Evolutionary conservation across 2,797 vertebrate species (phyloP).

Genomic region (Emys orbicularis): DNA sequence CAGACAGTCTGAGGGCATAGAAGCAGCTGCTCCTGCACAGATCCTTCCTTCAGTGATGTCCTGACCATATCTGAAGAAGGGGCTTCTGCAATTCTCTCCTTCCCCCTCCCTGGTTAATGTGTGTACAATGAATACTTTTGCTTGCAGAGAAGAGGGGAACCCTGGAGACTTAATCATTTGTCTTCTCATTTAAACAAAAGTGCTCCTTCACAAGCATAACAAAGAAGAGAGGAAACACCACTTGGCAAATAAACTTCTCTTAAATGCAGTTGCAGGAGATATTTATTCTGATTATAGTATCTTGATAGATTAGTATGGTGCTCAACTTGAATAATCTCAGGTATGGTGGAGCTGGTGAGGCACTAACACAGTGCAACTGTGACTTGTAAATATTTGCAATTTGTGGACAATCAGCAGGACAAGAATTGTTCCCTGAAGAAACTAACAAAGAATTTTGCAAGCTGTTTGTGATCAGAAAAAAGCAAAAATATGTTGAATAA

Average conservation of each 20-base stretch:
- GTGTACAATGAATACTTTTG: neutral
- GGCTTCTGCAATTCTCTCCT: neutral
- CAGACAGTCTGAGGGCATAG: neutral
- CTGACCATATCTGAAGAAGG: neutral
- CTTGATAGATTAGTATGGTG: neutral
- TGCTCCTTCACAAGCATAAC: neutral
- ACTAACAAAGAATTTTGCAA: neutral
- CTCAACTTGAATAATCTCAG: neutral
- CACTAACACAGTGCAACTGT: neutral
- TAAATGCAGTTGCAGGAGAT: neutral
- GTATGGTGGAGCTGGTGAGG: neutral
- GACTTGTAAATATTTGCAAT: neutral
- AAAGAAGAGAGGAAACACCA: neutral
- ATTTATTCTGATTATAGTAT: neutral
- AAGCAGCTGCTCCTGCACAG: neutral
- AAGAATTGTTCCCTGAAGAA: neutral
- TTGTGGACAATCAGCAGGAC: neutral
- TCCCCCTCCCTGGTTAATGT: neutral
- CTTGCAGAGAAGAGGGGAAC: neutral
- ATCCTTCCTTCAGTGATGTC: neutral
- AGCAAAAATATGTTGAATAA: neutral
- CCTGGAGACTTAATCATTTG: neutral
- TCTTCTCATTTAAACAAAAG: neutral
- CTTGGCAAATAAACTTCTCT: rapidly evolving
- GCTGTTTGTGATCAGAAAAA: neutral